These are phyloP conservation scores for Astyanax mexicanus DNA, from an alignment of 2,797 vertebrate species.

Conservation along the genomic window DNA sequence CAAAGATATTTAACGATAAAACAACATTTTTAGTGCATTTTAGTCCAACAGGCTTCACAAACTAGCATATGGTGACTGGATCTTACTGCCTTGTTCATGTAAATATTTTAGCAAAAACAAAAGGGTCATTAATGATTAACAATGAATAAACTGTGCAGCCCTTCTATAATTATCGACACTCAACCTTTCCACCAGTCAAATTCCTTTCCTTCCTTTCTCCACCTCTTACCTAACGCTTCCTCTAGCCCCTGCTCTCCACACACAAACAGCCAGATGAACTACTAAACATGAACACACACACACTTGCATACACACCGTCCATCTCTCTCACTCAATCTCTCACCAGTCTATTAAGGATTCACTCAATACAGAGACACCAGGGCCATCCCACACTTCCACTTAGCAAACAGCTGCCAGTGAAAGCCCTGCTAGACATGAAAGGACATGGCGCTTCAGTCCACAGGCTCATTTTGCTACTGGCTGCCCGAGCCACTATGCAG, in stretches of 20 bases:
- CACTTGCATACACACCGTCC: constrained; percentile 13
- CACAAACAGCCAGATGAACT: constrained; percentile 6
- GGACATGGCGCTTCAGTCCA: constrained; percentile 17
- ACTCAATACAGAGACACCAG: constrained; percentile 30
- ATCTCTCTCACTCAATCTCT: constrained; percentile 15
- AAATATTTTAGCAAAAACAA: background rate
- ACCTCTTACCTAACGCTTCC: background rate
- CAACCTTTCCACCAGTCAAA: constrained; percentile 3
- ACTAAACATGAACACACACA: background rate
- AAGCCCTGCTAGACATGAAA: constrained; percentile 39
- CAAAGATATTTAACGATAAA: no score
- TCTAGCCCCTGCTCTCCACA: background rate
- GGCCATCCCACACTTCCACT: constrained; percentile 43
- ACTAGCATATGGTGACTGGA: no score
- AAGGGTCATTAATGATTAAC: no score
- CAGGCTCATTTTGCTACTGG: constrained; percentile 8
- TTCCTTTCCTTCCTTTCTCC: background rate
- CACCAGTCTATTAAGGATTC: constrained; percentile 32
- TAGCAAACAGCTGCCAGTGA: constrained; percentile 49
- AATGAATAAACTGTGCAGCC: background rate
- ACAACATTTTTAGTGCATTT: no score
- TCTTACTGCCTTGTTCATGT: no score
- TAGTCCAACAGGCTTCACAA: no score
- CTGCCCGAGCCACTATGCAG: constrained; percentile 18
- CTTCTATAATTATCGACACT: constrained; percentile 12